Conservation (phyloP, 1,140 invertebrate species). For the Drosophila bipectinata region DNA sequence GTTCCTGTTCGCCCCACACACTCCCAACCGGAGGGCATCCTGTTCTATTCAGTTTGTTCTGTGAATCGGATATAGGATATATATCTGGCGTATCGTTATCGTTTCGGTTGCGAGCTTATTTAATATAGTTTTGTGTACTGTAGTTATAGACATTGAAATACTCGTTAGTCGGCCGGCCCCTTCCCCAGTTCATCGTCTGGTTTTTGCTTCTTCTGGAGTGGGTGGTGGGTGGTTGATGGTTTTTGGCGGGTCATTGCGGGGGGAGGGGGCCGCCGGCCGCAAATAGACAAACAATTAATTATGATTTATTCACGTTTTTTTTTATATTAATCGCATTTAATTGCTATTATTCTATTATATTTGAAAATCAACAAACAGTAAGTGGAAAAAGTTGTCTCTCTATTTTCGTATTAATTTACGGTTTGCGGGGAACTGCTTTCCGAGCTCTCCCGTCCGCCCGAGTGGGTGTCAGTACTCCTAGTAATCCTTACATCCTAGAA, state of each 20-base stretch:
- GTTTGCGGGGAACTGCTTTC: not conserved
- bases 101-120: constrained; percentile 1
- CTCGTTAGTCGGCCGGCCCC: constrained; percentile 25
- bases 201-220: not conserved
- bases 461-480: not conserved
- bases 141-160: constrained; percentile 51
- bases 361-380: constrained; percentile 75
- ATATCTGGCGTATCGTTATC: constrained; percentile 2
- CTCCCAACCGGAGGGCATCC: not conserved
- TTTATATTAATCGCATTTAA: constrained; percentile 58
- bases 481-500: constrained; percentile 13
- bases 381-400: constrained; percentile 58
- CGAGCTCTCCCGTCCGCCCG: too few relatives aligned
- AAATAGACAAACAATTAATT: constrained; percentile 78
- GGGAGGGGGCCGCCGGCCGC: constrained; percentile 36
- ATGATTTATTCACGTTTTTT: constrained; percentile 47
- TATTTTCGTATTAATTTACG: constrained; percentile 2
- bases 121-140: constrained; percentile 9
- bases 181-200: not conserved
- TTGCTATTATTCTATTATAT: constrained; percentile 47
- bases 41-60: constrained; percentile 16
- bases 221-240: constrained; percentile 20
- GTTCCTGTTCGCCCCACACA: not conserved
- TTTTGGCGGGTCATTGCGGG: not conserved
- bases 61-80: constrained; percentile 2